A percentile compares a stretch with the other conserved stretches of the same genome.
Evolutionary conservation across 2,113 vertebrate genomes (phyloP).

Genomic region (Gallinago undulata): DNA sequence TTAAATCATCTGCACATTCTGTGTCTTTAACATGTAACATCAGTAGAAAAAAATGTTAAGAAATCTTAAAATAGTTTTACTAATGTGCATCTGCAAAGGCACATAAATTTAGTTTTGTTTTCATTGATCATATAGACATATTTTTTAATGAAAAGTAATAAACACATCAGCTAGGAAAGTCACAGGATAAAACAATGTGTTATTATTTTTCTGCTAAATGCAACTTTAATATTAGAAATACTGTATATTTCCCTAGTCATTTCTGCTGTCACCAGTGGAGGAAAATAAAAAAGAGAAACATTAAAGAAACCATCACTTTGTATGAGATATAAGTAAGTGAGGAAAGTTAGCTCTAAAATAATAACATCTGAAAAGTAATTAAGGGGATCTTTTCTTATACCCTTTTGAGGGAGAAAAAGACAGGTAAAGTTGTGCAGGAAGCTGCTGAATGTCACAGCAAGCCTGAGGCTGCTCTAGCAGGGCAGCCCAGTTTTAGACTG

Average conservation of each 20-base stretch:
- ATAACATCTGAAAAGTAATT: not conserved
- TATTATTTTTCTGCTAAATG: not conserved
- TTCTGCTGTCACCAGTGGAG: too few relatives aligned
- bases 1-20: not conserved
- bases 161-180: not conserved
- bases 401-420: not conserved
- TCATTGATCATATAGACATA: not conserved
- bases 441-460: not conserved
- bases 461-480: too few relatives aligned
- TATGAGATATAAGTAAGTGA: not conserved
- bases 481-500: not conserved
- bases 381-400: not conserved
- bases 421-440: not conserved
- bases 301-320: not conserved
- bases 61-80: not conserved
- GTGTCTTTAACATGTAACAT: not conserved
- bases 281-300: fast-evolving
- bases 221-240: not conserved
- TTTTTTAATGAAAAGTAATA: not conserved
- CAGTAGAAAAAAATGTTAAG: not conserved
- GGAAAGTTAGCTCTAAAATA: not conserved
- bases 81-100: not conserved
- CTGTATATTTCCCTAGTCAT: not conserved
- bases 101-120: not conserved
- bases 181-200: not conserved